A percentile compares a stretch with the other conserved stretches of the same genome.
These are phyloP conservation scores for Pelobates cultripes DNA, from an alignment of 2,797 vertebrate species.

Conservation along the genomic window DNA sequence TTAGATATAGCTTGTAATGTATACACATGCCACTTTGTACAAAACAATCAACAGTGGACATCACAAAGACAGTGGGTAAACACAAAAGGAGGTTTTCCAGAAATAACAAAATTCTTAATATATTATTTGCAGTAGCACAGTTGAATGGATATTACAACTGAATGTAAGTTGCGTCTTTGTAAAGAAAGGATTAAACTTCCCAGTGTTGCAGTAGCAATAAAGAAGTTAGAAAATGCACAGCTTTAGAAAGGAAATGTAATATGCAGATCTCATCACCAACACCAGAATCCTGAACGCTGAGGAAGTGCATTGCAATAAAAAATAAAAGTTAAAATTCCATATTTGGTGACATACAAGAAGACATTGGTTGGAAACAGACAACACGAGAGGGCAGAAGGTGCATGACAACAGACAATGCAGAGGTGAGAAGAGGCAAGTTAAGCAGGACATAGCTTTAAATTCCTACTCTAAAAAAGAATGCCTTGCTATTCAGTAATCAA, in stretches of 20 bases:
- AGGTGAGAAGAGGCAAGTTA: conserved; percentile 33
- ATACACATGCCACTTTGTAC: background rate
- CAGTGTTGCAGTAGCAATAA: background rate
- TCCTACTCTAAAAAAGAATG: background rate
- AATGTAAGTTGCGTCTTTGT: background rate
- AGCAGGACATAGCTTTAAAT: conserved; percentile 27
- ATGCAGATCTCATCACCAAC: background rate
- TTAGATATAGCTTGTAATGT: conserved; percentile 54
- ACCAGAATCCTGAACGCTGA: background rate
- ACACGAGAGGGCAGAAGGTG: background rate
- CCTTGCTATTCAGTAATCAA: too few relatives aligned
- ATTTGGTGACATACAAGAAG: conserved; percentile 1
- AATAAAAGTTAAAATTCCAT: background rate
- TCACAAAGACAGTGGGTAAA: conserved; percentile 1
- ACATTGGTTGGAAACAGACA: conserved; percentile 3
- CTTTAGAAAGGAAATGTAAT: background rate
- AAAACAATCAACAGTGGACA: background rate
- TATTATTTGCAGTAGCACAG: background rate
- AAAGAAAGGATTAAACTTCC: background rate
- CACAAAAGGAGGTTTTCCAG: background rate
- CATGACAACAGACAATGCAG: background rate
- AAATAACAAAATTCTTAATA: background rate
- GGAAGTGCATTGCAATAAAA: background rate
- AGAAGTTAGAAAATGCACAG: background rate
- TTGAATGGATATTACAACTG: background rate